Evolutionary conservation across 2,888 invertebrate species (phyloP), one percentile per base, ranked within the genome.

Genomic region (Agrotis puta): DNA sequence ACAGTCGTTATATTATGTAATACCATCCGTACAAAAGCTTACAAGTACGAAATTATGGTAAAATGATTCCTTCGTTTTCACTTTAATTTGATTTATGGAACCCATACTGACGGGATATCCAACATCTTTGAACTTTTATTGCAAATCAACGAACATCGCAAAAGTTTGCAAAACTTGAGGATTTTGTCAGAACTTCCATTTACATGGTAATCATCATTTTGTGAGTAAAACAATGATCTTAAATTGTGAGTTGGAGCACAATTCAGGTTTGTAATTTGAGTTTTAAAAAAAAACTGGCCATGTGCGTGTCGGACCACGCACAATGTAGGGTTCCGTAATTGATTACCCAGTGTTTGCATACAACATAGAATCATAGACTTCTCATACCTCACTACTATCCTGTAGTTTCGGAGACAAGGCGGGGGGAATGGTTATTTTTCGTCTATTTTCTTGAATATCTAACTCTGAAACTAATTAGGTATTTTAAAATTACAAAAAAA

Each of bases 121-220:
- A 54, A 63, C 69, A 57, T 66, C 48, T 72, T 70, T 63, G 27
- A 77, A 79, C 65, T 74, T 78, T 74, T 59, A 72, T 78, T 74
- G 50, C 56, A 53, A 58, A 65, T 66, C 64, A 70, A 54, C 22
- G 51, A 56, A 70, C 57, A 50, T 79, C 45, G n/a, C 16, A 27
- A 64, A 77, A 78, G 53, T 82, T 83, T 51, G 50, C 3, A 20
- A 39, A 67, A 71, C 63, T 73, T 69, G 20, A 47, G 56, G 69
- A 48, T 74, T 45, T 65, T 50, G 58, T 56, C 65, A 39, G 47
- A 77, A 77, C 61, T 77, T 66, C 24, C 57, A 81, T 83, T 83
- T 72, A 66, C 71, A 69, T 74, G 70, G 63, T 78, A 78, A 81
- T 83, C 3, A 81, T 83, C 3, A 58, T 64, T 74, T 68, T 56